Conservation (phyloP, 1,140 invertebrate genomes). For the Tenebrio molitor region DNA sequence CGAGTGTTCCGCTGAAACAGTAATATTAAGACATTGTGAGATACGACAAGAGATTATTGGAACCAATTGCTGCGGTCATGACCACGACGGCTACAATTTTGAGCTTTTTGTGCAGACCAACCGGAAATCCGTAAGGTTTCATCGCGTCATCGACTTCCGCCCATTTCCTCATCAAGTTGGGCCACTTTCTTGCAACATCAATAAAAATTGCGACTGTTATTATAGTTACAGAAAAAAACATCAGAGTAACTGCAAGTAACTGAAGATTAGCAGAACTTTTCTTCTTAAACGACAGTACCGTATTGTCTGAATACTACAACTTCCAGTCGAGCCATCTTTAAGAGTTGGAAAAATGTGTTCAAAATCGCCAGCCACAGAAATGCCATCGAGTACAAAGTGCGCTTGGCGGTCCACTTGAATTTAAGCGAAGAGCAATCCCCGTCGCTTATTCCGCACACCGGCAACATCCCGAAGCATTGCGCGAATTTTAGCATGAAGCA, state of each 20-base stretch:
- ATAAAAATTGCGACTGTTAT: not conserved
- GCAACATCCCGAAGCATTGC: conserved; percentile 42
- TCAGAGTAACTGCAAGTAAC: conserved; percentile 6
- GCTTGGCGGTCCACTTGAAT: conserved; percentile 33
- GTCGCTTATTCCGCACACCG: conserved; percentile 27
- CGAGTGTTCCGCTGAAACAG: conserved; percentile 12
- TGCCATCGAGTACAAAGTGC: conserved; percentile 2
- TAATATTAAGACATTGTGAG: not conserved
- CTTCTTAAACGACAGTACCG: not conserved
- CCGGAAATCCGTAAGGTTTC: conserved; percentile 48
- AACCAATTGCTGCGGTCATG: conserved; percentile 29
- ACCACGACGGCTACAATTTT: not conserved
- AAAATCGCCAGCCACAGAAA: not conserved
- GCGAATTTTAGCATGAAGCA: conserved; percentile 25
- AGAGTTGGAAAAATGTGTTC: not conserved
- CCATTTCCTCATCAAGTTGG: conserved; percentile 51
- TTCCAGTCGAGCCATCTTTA: not conserved
- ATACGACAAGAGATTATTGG: not conserved
- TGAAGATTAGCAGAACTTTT: not conserved
- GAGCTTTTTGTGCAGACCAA: conserved; percentile 22
- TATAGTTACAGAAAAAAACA: not conserved
- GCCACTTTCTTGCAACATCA: conserved; percentile 53
- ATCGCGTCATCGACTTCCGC: conserved; percentile 48
- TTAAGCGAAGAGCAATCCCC: not conserved
- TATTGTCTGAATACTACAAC: not conserved